A percentile compares a stretch with the other conserved stretches of the same genome.
phyloP scores from a whole-genome alignment of 2,888 invertebrate genomes.

The Heliconius cydno region DNA sequence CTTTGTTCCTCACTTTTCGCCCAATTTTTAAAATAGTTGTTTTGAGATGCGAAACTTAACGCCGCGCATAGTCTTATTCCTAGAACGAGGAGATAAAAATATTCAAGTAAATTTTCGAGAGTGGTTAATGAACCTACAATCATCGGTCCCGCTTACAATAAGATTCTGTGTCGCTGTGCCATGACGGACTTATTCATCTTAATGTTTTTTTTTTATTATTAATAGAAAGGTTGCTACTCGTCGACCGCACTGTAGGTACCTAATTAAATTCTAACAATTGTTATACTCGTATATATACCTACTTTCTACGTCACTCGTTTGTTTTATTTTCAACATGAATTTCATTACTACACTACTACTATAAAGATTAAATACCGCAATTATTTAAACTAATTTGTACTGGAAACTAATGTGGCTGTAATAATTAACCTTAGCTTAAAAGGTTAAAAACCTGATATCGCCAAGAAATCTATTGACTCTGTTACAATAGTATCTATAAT shows the following conservation, averaged over 20 bases:
- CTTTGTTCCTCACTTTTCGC: background rate
- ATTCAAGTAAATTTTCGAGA: background rate
- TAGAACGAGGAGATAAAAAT: background rate
- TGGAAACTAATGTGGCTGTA: slow-evolving; percentile 2
- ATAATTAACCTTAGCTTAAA: slow-evolving; percentile 1
- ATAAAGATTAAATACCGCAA: background rate
- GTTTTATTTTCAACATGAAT: background rate
- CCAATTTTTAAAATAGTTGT: background rate
- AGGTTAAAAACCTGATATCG: slow-evolving; percentile 10
- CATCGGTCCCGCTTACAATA: no score
- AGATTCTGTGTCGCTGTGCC: no score
- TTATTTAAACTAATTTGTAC: slow-evolving; percentile 11
- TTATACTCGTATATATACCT: background rate
- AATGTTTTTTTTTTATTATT: no score
- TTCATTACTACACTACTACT: background rate
- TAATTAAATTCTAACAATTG: no score
- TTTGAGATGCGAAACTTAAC: background rate
- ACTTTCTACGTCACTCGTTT: background rate
- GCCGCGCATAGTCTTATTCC: background rate
- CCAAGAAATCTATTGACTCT: background rate
- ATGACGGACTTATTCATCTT: no score
- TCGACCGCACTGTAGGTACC: no score
- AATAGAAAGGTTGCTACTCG: no score
- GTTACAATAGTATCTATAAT: background rate
- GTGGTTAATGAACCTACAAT: no score